These are phyloP conservation scores for Notarius lentiginosus DNA, from an alignment of 2,113 vertebrate genomes.

Conservation along the genomic window DNA sequence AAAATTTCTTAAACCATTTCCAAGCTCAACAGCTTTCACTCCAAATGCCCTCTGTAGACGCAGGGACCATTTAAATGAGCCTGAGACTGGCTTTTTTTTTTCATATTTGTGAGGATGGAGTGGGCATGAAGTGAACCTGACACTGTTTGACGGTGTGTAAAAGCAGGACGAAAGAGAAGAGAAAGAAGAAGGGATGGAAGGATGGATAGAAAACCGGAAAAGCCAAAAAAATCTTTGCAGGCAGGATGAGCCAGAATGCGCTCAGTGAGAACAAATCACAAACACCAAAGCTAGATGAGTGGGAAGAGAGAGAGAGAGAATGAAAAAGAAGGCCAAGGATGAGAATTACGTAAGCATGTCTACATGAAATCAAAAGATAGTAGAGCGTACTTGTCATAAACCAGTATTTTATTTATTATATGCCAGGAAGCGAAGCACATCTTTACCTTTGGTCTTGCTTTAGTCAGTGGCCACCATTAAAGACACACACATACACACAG, in stretches of 20 bases:
- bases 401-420: background rate
- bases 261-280: slow-evolving; percentile 44
- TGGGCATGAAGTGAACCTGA: slow-evolving; percentile 26
- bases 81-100: background rate
- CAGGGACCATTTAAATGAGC: slow-evolving; percentile 24
- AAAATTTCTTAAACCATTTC: background rate
- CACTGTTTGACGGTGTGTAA: slow-evolving; percentile 38
- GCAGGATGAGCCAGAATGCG: slow-evolving; percentile 40
- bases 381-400: background rate
- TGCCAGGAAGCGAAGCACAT: background rate
- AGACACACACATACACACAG: background rate
- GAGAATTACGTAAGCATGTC: slow-evolving; percentile 38
- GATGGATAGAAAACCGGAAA: slow-evolving; percentile 41
- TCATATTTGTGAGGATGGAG: background rate
- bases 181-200: slow-evolving; percentile 31
- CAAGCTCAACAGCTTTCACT: background rate
- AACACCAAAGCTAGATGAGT: slow-evolving; percentile 42
- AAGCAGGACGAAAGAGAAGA: slow-evolving; percentile 43
- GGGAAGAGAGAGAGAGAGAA: slow-evolving; percentile 38
- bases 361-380: background rate
- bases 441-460: background rate
- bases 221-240: slow-evolving; percentile 31
- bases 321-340: slow-evolving; percentile 62
- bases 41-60: slow-evolving; percentile 23
- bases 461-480: background rate